Conservation (phyloP, 2,113 vertebrate species). For the Tyrannus savana region DNA sequence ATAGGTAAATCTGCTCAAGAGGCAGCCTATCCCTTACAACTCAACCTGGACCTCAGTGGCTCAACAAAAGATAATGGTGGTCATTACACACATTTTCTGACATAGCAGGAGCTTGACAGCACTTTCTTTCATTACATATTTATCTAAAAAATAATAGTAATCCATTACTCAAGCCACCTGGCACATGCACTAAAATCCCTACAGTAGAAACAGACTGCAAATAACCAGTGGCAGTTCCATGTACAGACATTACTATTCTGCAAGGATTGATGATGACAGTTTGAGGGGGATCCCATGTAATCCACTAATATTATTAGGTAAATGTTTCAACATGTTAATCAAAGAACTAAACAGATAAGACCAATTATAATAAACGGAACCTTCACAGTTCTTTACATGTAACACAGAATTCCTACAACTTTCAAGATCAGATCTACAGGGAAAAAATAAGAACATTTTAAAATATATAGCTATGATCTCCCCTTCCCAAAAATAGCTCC, state of each 20-base stretch:
- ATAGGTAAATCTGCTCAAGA: not conserved
- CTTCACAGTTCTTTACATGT: not conserved
- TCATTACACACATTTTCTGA: not conserved
- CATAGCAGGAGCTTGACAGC: not conserved
- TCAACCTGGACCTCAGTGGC: not conserved
- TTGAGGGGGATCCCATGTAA: not conserved
- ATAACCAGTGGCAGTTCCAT: not conserved
- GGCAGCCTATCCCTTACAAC: accelerated
- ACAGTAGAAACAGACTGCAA: not conserved
- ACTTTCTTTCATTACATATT: not conserved
- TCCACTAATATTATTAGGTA: not conserved
- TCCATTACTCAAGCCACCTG: not conserved
- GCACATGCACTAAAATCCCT: not conserved
- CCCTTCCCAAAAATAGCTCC: not conserved
- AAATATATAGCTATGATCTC: not conserved
- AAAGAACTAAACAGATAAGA: not conserved
- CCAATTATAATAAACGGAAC: not conserved
- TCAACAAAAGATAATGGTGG: not conserved
- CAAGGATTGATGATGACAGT: not conserved
- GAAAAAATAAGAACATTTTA: no score
- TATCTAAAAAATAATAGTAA: not conserved
- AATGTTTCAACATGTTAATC: not conserved
- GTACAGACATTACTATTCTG: not conserved
- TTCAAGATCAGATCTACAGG: not conserved
- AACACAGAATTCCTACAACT: not conserved